These are phyloP conservation scores for Sandelia bainsii DNA, from an alignment of 2,797 vertebrate genomes.

Conservation along the genomic window DNA sequence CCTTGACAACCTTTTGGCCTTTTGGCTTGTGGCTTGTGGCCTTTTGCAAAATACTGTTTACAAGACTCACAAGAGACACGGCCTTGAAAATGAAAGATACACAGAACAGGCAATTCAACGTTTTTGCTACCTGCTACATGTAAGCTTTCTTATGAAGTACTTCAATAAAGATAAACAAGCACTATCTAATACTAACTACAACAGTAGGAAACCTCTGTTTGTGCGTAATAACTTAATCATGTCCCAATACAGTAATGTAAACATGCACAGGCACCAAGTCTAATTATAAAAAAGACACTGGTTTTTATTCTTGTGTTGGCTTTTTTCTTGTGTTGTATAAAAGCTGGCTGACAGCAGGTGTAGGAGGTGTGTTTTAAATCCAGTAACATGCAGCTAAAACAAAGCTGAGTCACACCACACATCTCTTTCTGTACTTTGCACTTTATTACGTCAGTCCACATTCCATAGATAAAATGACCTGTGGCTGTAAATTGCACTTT, in stretches of 20 bases:
- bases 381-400: not conserved
- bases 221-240: conserved; percentile 60
- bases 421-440: conserved; percentile 53
- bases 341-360: not conserved
- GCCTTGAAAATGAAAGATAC: conserved; percentile 27
- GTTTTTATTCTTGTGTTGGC: not conserved
- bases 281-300: conserved; percentile 58
- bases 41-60: conserved; percentile 24
- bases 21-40: too few species aligned
- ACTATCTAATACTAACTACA: conserved; percentile 23
- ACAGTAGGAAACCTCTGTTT: conserved; percentile 61
- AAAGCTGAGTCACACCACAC: not conserved
- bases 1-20: conserved; percentile 5
- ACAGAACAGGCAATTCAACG: conserved; percentile 1
- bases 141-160: conserved; percentile 9
- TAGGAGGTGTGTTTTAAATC: not conserved
- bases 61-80: conserved; percentile 13
- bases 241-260: conserved; percentile 43
- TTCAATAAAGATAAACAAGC: conserved; percentile 47
- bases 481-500: conserved; percentile 14
- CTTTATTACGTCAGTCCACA: conserved; percentile 25
- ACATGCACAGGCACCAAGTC: conserved; percentile 48
- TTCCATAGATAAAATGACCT: conserved; percentile 44
- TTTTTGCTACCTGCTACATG: conserved; percentile 3
- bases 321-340: not conserved